phyloP scores from a whole-genome alignment of 2,113 vertebrate species.

The Eurypyga helias region DNA sequence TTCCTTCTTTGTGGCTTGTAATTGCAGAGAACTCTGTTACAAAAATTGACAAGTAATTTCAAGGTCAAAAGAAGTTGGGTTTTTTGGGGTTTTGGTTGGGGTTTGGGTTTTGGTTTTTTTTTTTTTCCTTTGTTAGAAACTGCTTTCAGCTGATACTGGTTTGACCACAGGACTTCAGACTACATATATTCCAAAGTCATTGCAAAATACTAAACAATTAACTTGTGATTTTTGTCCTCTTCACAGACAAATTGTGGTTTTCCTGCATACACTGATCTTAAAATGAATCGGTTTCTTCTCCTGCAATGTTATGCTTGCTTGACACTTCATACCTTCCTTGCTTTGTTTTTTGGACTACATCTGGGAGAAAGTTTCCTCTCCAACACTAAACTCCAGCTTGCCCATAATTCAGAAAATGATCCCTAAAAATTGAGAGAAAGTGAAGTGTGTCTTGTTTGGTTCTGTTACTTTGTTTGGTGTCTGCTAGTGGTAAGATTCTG shows the following conservation, averaged over 20 bases:
- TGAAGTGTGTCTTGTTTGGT: neutral
- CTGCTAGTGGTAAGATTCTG: neutral
- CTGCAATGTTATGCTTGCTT: neutral
- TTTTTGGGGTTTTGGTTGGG: too few species aligned
- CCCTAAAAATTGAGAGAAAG: neutral
- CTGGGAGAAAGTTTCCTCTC: neutral
- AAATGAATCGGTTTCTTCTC: neutral
- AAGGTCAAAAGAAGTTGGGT: neutral
- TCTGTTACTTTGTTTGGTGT: neutral
- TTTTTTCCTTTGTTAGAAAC: neutral
- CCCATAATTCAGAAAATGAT: neutral
- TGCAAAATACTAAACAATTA: neutral
- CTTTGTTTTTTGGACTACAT: neutral
- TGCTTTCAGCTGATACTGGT: neutral
- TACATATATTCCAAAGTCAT: neutral
- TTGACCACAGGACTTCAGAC: neutral
- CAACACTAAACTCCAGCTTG: neutral
- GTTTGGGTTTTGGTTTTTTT: neutral
- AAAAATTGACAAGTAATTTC: neutral
- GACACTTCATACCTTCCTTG: neutral
- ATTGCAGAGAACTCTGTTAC: neutral
- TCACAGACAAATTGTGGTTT: neutral
- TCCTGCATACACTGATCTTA: neutral
- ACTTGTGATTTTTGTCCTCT: neutral
- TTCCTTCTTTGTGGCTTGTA: neutral